phyloP scores from a whole-genome alignment of 2,113 vertebrate species.

The Bostrychus sinensis region DNA sequence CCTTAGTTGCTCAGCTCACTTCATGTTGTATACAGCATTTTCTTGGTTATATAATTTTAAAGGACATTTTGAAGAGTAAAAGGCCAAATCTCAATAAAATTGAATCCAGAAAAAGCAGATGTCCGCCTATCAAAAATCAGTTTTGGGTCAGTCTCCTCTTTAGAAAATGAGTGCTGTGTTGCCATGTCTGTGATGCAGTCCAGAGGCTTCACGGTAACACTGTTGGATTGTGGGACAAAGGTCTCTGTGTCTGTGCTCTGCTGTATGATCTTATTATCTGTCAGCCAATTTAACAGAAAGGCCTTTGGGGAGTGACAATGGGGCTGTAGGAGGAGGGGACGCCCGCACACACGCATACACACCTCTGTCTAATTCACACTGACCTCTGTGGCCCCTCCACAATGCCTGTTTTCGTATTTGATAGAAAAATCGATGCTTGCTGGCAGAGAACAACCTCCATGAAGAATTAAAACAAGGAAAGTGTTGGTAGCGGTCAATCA shows the following conservation, averaged over 20 bases:
- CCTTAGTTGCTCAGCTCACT: not conserved
- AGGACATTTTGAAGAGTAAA: slow-evolving; percentile 5
- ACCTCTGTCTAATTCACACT: slow-evolving; percentile 73
- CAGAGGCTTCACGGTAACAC: slow-evolving; percentile 34
- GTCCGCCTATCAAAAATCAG: not conserved
- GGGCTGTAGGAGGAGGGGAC: slow-evolving; percentile 54
- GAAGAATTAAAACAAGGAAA: slow-evolving; percentile 73
- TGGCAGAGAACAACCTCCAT: slow-evolving; percentile 69
- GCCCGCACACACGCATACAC: slow-evolving; percentile 31
- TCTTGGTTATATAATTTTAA: not conserved
- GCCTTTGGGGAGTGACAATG: slow-evolving; percentile 76
- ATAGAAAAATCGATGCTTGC: slow-evolving; percentile 76
- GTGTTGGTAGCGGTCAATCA: slow-evolving; percentile 63
- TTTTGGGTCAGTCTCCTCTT: slow-evolving; percentile 1
- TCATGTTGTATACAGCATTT: too few species aligned
- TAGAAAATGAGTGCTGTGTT: not conserved
- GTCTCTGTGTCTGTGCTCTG: slow-evolving; percentile 66
- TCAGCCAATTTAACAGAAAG: slow-evolving; percentile 80
- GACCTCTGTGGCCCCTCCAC: slow-evolving; percentile 72
- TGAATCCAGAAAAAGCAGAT: not conserved
- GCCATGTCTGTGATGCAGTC: slow-evolving; percentile 30
- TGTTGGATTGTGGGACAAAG: slow-evolving; percentile 64
- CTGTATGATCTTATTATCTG: slow-evolving; percentile 77
- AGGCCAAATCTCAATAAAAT: not conserved
- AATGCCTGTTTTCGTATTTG: slow-evolving; percentile 74